Base-by-base conservation (phyloP, 2,113 vertebrate genomes). In the Etia nguti region DNA sequence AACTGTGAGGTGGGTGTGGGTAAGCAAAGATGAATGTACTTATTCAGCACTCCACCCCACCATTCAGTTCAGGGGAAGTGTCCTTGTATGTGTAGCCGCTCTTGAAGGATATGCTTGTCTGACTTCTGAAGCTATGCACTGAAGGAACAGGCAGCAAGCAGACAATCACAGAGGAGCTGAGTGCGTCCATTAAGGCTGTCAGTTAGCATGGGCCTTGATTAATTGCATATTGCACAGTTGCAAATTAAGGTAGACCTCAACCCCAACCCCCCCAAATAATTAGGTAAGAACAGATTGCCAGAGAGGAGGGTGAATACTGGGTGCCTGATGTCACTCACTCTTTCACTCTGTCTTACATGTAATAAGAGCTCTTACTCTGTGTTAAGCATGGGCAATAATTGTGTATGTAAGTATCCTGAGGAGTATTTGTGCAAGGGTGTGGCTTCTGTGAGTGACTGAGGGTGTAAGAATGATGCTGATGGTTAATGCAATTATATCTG, bases 151-250 rank as follows among this genome's bases (percentile, higher is more conserved):
- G 91, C 95, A 94, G 91, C 90, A 43, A 88, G 89, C 88, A 93
- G 93, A 94, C 94, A 93, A 94, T 94, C 92, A 93, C 89, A 70
- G 81, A 89, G 86, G 87, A 92, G 93, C 86, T 93, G 86, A 93
- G 92, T 83, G 89, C 89, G 84, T 94, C 94, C 94, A 96, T 95
- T 95, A 94, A 86, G 56, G 73, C 92, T 95, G 95, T 95, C 95
- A 94, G 92, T 92, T 92, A 84, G 91, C 88, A 86, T 50, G 16
- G 84, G 86, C 75, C 86, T 92, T 96, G 95, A 96, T 96, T 95
- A 95, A 96, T 96, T 94, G 93, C 92, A 90, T 80, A 26, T 91
- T 86, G 92, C 89, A 91, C 81, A 48, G 87, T 83, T 87, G 94
- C 92, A 95, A 96, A 96, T 95, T 92, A 95, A 95, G 92, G 93